A percentile compares a stretch with the other conserved stretches of the same genome.
phyloP scores from a whole-genome alignment of 2,113 vertebrate species.

The Thunnus maccoyii region DNA sequence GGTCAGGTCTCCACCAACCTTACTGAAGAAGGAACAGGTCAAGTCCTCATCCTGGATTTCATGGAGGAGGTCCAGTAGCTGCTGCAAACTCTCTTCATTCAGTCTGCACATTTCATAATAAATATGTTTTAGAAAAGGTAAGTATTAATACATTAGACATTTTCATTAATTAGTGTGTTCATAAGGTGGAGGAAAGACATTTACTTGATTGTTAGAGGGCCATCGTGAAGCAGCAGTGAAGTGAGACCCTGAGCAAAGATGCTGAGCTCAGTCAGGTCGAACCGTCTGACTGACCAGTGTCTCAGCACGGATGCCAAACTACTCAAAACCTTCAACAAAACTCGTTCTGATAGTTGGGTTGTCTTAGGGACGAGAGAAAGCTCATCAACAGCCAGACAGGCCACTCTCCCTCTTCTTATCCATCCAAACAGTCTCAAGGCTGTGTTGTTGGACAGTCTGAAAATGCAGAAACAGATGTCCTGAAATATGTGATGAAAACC shows the following conservation, averaged over 20 bases:
- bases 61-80: conserved; percentile 13
- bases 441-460: too few relatives aligned
- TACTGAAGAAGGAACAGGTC: conserved; percentile 14
- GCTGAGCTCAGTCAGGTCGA: conserved; percentile 37
- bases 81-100: not conserved
- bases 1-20: conserved; percentile 49
- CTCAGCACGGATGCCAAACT: conserved; percentile 43
- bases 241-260: conserved; percentile 40
- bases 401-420: not conserved
- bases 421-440: too few relatives aligned
- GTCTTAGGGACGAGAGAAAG: not conserved
- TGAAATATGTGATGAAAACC: too few relatives aligned
- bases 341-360: not conserved
- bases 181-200: not conserved
- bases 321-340: not conserved
- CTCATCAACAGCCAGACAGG: not conserved
- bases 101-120: conserved; percentile 1
- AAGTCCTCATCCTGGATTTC: conserved; percentile 32
- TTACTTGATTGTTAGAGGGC: conserved; percentile 45
- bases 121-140: not conserved
- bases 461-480: too few relatives aligned
- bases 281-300: conserved; percentile 22
- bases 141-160: rapidly evolving
- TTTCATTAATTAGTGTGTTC: rapidly evolving
- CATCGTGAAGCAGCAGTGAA: conserved; percentile 42